Conservation (phyloP, 2,888 invertebrate genomes). For the Ctenicera cuprea region DNA sequence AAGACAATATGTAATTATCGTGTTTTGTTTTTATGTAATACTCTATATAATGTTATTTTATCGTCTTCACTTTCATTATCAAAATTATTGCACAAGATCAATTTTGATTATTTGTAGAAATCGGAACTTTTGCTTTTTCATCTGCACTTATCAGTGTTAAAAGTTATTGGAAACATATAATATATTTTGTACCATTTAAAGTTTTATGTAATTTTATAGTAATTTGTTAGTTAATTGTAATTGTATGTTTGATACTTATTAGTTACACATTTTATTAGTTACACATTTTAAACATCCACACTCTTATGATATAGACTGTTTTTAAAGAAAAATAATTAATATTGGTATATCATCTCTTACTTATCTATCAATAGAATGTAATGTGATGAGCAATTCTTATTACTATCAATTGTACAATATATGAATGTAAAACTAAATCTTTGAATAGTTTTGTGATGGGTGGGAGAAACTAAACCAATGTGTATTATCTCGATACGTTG, state of each 20-base stretch:
- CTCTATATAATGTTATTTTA: constrained; percentile 17
- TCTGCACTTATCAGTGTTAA: neutral
- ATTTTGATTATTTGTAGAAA: neutral
- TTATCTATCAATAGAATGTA: neutral
- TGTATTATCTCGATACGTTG: constrained; percentile 13
- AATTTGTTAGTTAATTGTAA: constrained; percentile 13
- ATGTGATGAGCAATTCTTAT: too few species aligned
- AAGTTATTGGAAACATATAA: neutral
- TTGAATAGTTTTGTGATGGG: neutral
- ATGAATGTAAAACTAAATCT: too few species aligned
- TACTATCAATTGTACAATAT: too few species aligned
- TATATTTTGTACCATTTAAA: constrained; percentile 14
- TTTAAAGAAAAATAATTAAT: neutral
- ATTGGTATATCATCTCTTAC: neutral
- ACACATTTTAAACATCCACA: neutral
- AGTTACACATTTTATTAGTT: neutral
- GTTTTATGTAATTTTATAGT: constrained; percentile 4
- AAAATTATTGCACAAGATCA: neutral
- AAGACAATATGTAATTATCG: constrained; percentile 29
- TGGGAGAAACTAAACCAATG: constrained; percentile 5
- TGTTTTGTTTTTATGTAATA: constrained; percentile 22
- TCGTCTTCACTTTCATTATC: neutral
- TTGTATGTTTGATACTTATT: neutral
- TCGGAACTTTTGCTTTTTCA: neutral
- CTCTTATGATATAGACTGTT: constrained; percentile 3